Evolutionary conservation across 1,140 invertebrate genomes (phyloP).

Genomic region (Euwallacea fornicatus): DNA sequence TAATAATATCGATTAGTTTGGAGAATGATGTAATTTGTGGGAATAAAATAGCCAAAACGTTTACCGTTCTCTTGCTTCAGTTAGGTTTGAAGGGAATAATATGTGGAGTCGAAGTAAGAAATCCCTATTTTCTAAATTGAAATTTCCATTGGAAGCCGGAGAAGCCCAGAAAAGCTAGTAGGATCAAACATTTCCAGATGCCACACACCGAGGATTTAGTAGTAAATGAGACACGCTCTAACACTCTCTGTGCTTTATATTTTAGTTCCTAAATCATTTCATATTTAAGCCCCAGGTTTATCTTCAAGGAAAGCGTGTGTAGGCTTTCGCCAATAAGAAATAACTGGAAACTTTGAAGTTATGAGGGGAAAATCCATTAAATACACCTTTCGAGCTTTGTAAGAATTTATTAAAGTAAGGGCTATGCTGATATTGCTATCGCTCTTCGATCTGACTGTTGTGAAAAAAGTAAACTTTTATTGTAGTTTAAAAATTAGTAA

Average conservation of each 20-base stretch:
- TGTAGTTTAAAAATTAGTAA: conserved; percentile 10
- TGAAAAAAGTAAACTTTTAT: conserved; percentile 3
- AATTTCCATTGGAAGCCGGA: conserved; percentile 14
- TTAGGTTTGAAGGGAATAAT: not conserved
- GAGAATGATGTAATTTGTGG: no score
- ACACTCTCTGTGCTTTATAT: not conserved
- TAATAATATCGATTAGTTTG: conserved; percentile 13
- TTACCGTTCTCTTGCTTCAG: not conserved
- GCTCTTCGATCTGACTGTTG: no score
- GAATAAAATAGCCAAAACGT: not conserved
- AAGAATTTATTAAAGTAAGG: no score
- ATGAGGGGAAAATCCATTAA: no score
- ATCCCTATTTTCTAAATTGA: conserved; percentile 13
- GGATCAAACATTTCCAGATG: conserved; percentile 15
- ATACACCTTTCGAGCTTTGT: no score
- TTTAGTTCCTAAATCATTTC: no score
- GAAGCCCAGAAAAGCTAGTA: conserved; percentile 12
- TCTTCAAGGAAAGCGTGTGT: no score
- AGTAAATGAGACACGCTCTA: conserved; percentile 17
- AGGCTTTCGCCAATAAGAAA: no score
- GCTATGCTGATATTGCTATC: no score
- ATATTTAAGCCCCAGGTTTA: no score
- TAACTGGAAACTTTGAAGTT: no score
- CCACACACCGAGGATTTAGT: conserved; percentile 8
- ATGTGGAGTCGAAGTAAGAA: conserved; percentile 2